Conservation (phyloP, 2,113 vertebrate genomes). For the Oncorhynchus keta region DNA sequence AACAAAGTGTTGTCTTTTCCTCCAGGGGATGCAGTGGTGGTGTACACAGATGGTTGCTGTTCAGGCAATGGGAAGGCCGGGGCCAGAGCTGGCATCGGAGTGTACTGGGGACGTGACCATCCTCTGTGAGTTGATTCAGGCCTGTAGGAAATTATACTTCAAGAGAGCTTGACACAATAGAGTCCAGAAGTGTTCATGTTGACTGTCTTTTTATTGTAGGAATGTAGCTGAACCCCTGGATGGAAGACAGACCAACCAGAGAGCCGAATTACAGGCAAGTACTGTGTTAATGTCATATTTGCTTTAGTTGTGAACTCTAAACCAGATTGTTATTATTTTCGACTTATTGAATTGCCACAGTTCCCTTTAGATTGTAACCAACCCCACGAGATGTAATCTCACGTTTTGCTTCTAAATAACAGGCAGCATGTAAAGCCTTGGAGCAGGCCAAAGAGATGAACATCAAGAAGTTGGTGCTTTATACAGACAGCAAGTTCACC, state of each 20-base stretch:
- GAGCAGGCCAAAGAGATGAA: conserved; percentile 84
- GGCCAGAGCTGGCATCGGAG: conserved; percentile 88
- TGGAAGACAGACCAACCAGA: conserved; percentile 93
- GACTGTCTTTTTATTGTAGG: conserved; percentile 63
- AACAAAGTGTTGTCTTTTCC: neutral
- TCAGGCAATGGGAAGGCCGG: conserved; percentile 74
- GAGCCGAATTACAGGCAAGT: conserved; percentile 90
- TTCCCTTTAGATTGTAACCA: neutral
- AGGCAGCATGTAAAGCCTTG: conserved; percentile 94
- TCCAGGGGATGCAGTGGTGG: conserved; percentile 84
- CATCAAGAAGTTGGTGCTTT: conserved; percentile 87
- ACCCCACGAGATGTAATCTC: neutral
- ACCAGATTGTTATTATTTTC: neutral
- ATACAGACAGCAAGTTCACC: conserved; percentile 95
- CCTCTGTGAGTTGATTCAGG: conserved; percentile 77
- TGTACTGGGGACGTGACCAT: conserved; percentile 91
- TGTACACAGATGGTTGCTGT: conserved; percentile 96
- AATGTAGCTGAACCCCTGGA: conserved; percentile 87
- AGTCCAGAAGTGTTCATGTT: neutral
- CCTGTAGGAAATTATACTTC: neutral
- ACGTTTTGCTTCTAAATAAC: conserved; percentile 8
- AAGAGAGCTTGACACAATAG: neutral
- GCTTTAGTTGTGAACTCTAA: neutral
- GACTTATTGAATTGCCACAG: neutral
- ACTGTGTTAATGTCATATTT: neutral